Evolutionary conservation across 2,113 vertebrate species (phyloP), one percentile per base, ranked within the genome.

Genomic region (Heterotilapia buettikoferi): DNA sequence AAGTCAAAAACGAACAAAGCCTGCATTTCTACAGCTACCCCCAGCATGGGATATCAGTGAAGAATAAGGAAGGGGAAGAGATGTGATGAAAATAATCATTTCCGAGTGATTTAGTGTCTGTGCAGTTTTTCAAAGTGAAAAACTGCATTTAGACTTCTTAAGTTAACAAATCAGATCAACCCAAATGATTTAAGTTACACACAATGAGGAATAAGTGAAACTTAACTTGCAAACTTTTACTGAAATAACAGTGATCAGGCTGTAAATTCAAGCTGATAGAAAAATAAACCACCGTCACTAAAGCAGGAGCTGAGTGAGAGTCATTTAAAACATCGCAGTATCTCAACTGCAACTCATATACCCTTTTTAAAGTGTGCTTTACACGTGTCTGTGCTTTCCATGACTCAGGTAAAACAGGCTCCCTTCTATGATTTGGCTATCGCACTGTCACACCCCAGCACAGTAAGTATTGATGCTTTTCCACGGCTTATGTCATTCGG

Each of bases 31-130:
- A 36, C n/a, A 50, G 45, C 86, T 33, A 79, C 78, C 78, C 54
- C 83, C 5, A 1, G 85, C 6, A 19, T 61, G 47, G 79, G 86
- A 91, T 31, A 87, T 91, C 53, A 33, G 76, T 84, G 53, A 78
- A 81, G 85, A 86, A 83, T 56, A 88, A 81, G 63, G 82, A 13
- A 29, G 61, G 31, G n/a, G 68, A 89, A 81, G 88, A 89, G 40
- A 90, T 82, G 52, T 16, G 14, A 86, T 82, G 54, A 56, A 73
- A 86, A 89, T 85, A 87, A 93, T 82, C 31, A 6, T 59, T 84
- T 85, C 73, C 68, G 86, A 90, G 80, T 76, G 85, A n/a, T 90
- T 90, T 88, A 88, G 81, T 53, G 71, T 33, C 59, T 38, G 33
- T n/a, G 31, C 31, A 33, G 59, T 63, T 63, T 63, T 63, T 63